Base-by-base conservation (phyloP, 2,888 invertebrate genomes). In the Diadegma fenestrale region DNA sequence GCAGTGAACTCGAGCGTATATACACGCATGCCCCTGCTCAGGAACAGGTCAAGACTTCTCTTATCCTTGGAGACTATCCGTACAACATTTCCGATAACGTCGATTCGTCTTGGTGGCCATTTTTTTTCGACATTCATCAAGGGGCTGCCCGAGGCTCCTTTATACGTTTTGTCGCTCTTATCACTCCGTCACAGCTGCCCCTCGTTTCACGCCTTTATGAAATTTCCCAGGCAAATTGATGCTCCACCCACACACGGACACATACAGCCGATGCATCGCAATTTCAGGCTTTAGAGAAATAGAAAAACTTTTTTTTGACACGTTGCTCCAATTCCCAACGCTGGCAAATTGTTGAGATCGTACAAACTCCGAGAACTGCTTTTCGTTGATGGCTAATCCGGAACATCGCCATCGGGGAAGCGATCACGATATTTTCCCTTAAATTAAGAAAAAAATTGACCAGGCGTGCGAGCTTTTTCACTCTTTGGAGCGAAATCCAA, bases 131-230 rank as follows among this genome's bases (percentile, higher is more conserved):
- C 61, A 63, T 73, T 45, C 69, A 43, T 51, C 63, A 63, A 69
- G 69, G 14, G 14, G 45, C 33, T 41, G 75, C 73, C 41, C 61
- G 12, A 7, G 12, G 22, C 41, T 6, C 17, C 72, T 58, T 1
- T 22, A 41, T n/a, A 17, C 14, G 19, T 30, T 51, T 19, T 2
- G n/a, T 48, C 7, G 61, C 19, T 73, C 77, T 80, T 73, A 68
- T 81, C 84, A 68, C n/a, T 54, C 17, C 8, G 51, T 77, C 81
- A 68, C 58, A 51, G 73, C 80, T 73, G 82, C 17, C 64, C 22
- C 37, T 14, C 51, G n/a, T 8, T 48, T 17, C 22, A 48, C 43
- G 41, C 26, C 22, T 58, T 68, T 33, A 45, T 68, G 54, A 68
- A 54, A 78, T 78, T 43, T 48, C 58, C 37, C 26, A 54, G 12